Evolutionary conservation across 1,140 invertebrate genomes (phyloP).

Genomic region (Ceratoteleas bidentatus): DNA sequence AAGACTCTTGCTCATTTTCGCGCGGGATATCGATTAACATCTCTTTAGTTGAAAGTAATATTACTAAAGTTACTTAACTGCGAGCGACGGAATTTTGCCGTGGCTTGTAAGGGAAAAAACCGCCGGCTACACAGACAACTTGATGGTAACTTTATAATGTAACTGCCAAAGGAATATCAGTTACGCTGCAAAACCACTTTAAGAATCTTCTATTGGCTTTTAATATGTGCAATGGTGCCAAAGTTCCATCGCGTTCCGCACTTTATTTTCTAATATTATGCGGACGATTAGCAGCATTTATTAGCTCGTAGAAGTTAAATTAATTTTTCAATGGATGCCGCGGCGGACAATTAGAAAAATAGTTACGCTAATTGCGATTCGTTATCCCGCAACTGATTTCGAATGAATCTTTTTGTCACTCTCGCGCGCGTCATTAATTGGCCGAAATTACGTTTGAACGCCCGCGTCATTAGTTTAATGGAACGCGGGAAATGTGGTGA

Average conservation of each 20-base stretch:
- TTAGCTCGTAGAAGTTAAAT: background rate
- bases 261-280: constrained; percentile 2
- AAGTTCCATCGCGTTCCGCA: background rate
- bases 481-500: background rate
- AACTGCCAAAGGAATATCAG: constrained; percentile 22
- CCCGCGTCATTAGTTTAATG: background rate
- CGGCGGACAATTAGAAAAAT: background rate
- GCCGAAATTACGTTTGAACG: background rate
- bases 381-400: background rate
- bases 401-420: background rate
- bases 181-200: constrained; percentile 19
- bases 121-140: constrained; percentile 16
- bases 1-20: constrained; percentile 5
- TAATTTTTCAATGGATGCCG: constrained; percentile 6
- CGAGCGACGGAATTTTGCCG: constrained; percentile 28
- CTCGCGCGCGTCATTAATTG: constrained; percentile 3
- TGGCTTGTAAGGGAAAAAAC: constrained; percentile 21
- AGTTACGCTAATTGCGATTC: constrained; percentile 9
- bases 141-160: constrained; percentile 24
- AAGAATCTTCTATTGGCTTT: constrained; percentile 8
- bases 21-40: constrained; percentile 16
- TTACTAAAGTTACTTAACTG: constrained; percentile 30
- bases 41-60: constrained; percentile 35
- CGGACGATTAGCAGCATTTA: constrained; percentile 16
- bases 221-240: constrained; percentile 3